A percentile compares a stretch with the other conserved stretches of the same genome.
phyloP scores from a whole-genome alignment of 2,888 invertebrate species.

The Galeruca laticollis region DNA sequence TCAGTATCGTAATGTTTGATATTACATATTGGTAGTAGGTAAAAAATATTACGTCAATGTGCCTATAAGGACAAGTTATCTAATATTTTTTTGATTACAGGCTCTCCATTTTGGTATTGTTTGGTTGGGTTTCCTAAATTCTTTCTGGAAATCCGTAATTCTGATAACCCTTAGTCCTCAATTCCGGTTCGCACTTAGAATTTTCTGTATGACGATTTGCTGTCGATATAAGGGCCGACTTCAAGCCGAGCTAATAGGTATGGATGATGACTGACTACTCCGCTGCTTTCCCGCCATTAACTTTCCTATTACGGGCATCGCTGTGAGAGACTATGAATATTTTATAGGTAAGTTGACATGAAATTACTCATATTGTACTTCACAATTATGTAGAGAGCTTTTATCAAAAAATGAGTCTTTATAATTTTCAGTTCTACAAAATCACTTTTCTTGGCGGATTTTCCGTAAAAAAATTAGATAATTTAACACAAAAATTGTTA shows the following conservation, averaged over 20 bases:
- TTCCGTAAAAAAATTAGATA: no score
- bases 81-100: slow-evolving; percentile 72
- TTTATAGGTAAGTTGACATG: slow-evolving; percentile 54
- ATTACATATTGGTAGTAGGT: no score
- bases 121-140: slow-evolving; percentile 95
- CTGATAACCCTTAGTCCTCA: slow-evolving; percentile 91
- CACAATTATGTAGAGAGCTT: no score
- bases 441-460: no score
- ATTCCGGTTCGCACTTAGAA: slow-evolving; percentile 89
- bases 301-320: slow-evolving; percentile 62
- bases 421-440: no score
- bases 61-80: no score
- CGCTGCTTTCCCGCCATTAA: slow-evolving; percentile 52
- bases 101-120: slow-evolving; percentile 92
- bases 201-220: slow-evolving; percentile 89
- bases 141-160: slow-evolving; percentile 95
- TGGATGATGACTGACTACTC: slow-evolving; percentile 84
- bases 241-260: slow-evolving; percentile 86
- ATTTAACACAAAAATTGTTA: no score
- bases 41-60: no score
- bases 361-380: not conserved
- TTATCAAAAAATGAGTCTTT: no score
- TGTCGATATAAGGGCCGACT: slow-evolving; percentile 87
- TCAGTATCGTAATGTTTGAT: no score
- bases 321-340: slow-evolving; percentile 63